Conservation (phyloP, 2,888 invertebrate genomes). For the Deroplatys truncata region DNA sequence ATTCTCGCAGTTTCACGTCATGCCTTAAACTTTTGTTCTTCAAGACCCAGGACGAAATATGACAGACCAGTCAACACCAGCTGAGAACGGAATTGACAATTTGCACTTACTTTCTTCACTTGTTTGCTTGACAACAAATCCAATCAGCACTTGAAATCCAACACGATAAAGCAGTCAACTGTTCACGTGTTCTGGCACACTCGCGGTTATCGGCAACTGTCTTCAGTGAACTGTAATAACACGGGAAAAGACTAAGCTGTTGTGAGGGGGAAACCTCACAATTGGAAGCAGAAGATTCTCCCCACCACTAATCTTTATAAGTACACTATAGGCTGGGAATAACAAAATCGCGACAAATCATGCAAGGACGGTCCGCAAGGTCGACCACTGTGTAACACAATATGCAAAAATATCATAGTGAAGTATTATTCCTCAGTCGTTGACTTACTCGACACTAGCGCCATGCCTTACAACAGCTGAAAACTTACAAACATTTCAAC, state of each 20-base stretch:
- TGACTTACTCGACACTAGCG: too few relatives aligned
- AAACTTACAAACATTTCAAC: too few relatives aligned
- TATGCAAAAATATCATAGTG: background rate
- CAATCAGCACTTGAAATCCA: background rate
- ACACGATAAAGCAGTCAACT: background rate
- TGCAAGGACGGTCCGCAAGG: background rate
- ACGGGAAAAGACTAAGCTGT: background rate
- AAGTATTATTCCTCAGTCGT: background rate
- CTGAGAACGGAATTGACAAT: background rate
- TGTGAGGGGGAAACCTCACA: background rate
- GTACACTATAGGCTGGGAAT: background rate
- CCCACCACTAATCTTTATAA: background rate
- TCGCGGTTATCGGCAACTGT: background rate
- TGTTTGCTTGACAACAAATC: background rate
- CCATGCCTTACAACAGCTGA: too few relatives aligned
- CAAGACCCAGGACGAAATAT: too few relatives aligned
- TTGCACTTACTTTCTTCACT: background rate
- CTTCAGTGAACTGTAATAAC: background rate
- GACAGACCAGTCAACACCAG: background rate
- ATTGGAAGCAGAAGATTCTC: background rate
- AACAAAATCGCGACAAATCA: background rate
- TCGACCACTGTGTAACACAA: background rate
- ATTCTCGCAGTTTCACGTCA: too few relatives aligned
- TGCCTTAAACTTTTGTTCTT: too few relatives aligned
- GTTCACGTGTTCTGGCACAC: background rate